phyloP scores from a whole-genome alignment of 2,113 vertebrate genomes.

The Podocnemis expansa region DNA sequence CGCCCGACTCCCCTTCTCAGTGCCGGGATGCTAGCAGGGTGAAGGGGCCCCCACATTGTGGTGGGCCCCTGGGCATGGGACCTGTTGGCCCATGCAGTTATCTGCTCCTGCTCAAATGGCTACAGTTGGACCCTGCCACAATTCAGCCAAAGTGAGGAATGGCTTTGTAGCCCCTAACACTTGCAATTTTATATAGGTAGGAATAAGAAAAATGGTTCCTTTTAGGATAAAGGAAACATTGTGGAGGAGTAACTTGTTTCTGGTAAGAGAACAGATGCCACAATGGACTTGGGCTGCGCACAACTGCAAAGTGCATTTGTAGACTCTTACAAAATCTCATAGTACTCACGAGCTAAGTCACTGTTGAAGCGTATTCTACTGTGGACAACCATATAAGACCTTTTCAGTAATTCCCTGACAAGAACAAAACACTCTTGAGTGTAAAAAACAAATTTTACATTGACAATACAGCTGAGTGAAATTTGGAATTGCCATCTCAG shows the following conservation, averaged over 20 bases:
- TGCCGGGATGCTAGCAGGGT: too few species aligned
- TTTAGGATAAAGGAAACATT: background rate
- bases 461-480: background rate
- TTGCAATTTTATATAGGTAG: background rate
- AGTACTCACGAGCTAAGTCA: background rate
- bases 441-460: background rate
- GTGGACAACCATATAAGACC: background rate
- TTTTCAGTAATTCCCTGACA: background rate
- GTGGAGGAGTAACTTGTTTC: background rate
- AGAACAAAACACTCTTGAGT: background rate
- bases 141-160: background rate
- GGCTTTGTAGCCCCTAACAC: background rate
- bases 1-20: too few species aligned
- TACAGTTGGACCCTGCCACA: background rate
- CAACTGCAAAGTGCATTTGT: background rate
- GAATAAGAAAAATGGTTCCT: background rate
- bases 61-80: too few species aligned
- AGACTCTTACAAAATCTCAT: background rate
- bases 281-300: background rate
- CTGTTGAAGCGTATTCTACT: background rate
- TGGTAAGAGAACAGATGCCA: background rate
- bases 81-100: too few species aligned
- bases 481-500: background rate
- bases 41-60: too few species aligned
- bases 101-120: too few species aligned